phyloP scores from a whole-genome alignment of 2,113 vertebrate genomes.

The Vombatus ursinus region DNA sequence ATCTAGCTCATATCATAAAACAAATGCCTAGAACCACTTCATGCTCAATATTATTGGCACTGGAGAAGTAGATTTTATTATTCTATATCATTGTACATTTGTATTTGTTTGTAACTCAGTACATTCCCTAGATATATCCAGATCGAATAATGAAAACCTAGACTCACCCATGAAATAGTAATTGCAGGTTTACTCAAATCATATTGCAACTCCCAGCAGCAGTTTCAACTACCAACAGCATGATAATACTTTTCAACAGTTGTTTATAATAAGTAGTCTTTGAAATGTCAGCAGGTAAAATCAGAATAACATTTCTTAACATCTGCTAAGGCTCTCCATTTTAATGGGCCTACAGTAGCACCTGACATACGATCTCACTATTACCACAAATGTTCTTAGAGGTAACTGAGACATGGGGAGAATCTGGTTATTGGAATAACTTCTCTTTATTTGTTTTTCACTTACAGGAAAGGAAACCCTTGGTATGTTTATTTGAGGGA shows the following conservation, averaged over 20 bases:
- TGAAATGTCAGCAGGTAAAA: constrained; percentile 69
- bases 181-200: constrained; percentile 68
- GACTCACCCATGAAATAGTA: constrained; percentile 65
- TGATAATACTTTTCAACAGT: constrained; percentile 58
- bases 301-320: constrained; percentile 67
- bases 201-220: constrained; percentile 58
- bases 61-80: constrained; percentile 36
- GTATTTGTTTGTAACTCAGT: constrained; percentile 37
- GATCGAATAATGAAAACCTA: constrained; percentile 61
- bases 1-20: constrained; percentile 11
- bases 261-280: constrained; percentile 65
- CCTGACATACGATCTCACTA: constrained; percentile 20
- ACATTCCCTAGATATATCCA: constrained; percentile 40
- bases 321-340: constrained; percentile 25
- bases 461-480: not conserved
- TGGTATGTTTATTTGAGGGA: not conserved
- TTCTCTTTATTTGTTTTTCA: constrained; percentile 7
- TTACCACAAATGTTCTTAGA: not conserved
- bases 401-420: constrained; percentile 13
- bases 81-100: constrained; percentile 43
- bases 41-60: not conserved
- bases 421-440: not conserved
- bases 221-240: constrained; percentile 68
- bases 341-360: constrained; percentile 42
- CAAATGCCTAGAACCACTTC: constrained; percentile 10